Conservation (phyloP, 2,797 vertebrate species). For the Sitta carolinensis region DNA sequence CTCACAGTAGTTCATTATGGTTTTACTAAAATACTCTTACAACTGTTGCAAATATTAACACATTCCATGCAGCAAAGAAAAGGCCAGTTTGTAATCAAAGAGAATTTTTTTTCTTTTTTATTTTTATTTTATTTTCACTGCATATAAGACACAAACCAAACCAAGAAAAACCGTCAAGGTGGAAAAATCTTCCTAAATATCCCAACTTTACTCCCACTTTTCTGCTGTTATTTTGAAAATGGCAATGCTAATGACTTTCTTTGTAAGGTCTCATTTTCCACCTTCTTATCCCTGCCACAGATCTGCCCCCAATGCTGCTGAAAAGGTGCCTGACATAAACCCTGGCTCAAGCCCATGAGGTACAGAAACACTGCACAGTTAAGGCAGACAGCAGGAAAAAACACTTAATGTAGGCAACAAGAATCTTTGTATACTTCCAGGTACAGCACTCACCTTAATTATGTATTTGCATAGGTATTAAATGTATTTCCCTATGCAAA, state of each 20-base stretch:
- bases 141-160: neutral
- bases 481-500: neutral
- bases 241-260: conserved; percentile 49
- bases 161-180: neutral
- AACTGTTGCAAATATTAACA: conserved; percentile 63
- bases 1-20: conserved; percentile 1
- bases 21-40: conserved; percentile 43
- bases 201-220: neutral
- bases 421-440: neutral
- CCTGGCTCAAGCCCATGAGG: accelerated
- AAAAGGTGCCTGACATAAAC: neutral
- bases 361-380: neutral
- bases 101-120: neutral
- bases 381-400: neutral
- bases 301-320: neutral
- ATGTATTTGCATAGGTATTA: neutral
- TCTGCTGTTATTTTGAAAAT: conserved; percentile 48
- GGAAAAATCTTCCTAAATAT: neutral
- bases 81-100: neutral
- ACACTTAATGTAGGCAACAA: neutral
- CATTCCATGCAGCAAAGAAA: neutral
- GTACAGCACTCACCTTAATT: neutral
- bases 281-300: conserved; percentile 52
- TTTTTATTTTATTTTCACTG: neutral
- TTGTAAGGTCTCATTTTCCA: conserved; percentile 52